A percentile compares a stretch with the other conserved stretches of the same genome.
These are phyloP conservation scores for Eucera pruinosa DNA, from an alignment of 2,888 invertebrate genomes.

Conservation along the genomic window DNA sequence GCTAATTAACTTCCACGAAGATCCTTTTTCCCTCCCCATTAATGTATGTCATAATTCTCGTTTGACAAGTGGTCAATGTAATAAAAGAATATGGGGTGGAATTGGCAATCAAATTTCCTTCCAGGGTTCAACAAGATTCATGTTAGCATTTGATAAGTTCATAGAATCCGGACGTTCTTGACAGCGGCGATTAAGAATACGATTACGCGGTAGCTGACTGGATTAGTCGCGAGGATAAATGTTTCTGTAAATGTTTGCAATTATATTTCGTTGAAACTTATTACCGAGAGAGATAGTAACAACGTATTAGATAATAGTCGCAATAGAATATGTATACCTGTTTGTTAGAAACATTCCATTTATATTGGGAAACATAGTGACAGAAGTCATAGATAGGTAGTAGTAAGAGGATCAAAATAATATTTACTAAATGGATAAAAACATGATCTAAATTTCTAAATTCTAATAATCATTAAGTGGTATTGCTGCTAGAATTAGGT, in stretches of 20 bases:
- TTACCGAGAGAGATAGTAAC: not conserved
- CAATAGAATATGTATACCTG: not conserved
- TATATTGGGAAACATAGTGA: not conserved
- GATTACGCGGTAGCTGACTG: not conserved
- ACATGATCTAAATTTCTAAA: not conserved
- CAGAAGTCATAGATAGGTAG: not conserved
- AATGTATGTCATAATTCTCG: constrained; percentile 35
- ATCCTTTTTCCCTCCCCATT: not conserved
- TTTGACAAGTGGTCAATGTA: constrained; percentile 16
- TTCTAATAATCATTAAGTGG: too few species aligned
- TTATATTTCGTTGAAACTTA: not conserved
- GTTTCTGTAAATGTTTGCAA: constrained; percentile 3
- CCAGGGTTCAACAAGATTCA: not conserved
- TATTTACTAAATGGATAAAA: not conserved
- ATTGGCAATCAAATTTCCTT: not conserved
- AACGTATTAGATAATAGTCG: not conserved
- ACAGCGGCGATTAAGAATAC: not conserved
- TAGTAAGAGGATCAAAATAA: not conserved
- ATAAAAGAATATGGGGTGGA: not conserved
- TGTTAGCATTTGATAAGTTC: not conserved
- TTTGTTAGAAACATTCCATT: not conserved
- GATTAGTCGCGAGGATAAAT: not conserved
- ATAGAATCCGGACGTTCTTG: constrained; percentile 11
- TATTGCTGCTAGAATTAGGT: too few species aligned
- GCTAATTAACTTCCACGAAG: constrained; percentile 30